Percentiles rank a stretch among this genome's conserved stretches.
These are phyloP conservation scores for Bombus ignitus DNA, from an alignment of 1,140 invertebrate genomes.

Conservation along the genomic window DNA sequence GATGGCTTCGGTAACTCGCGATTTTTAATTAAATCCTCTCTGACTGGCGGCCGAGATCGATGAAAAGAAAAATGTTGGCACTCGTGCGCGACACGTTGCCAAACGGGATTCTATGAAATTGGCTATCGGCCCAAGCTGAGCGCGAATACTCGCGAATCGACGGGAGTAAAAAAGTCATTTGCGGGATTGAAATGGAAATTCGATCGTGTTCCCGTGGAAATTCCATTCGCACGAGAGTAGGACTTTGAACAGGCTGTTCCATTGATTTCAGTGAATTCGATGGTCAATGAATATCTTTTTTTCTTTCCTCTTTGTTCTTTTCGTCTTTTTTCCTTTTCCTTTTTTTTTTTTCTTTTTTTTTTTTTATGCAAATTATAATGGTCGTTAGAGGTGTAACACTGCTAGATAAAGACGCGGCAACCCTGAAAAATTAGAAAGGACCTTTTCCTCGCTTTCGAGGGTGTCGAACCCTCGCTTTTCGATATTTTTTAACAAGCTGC, in stretches of 20 bases:
- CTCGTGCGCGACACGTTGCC: constrained; percentile 31
- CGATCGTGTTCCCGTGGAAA: constrained; percentile 2
- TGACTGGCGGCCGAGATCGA: background rate
- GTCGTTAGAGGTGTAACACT: background rate
- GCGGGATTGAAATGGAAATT: constrained; percentile 48
- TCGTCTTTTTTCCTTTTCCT: too few relatives aligned
- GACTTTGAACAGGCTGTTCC: background rate
- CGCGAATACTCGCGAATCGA: background rate
- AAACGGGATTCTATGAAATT: constrained; percentile 30
- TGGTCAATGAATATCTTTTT: background rate
- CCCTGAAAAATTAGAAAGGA: constrained; percentile 66
- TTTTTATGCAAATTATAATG: background rate
- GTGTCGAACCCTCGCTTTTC: constrained; percentile 63
- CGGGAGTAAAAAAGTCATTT: constrained; percentile 27
- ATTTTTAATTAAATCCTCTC: constrained; percentile 66
- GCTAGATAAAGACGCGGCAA: constrained; percentile 20
- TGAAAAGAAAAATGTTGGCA: constrained; percentile 40
- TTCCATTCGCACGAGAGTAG: background rate
- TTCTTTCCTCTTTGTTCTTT: background rate
- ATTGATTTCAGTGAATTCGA: background rate
- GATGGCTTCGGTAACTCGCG: constrained; percentile 5
- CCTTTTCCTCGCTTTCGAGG: constrained; percentile 60
- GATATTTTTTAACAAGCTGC: constrained; percentile 78
- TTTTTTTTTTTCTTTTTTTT: too few relatives aligned
- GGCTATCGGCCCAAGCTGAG: constrained; percentile 14